Percentiles rank a stretch among this genome's conserved stretches.
Conservation (phyloP, 2,113 vertebrate genomes). For the Odontophorus gujanensis region DNA sequence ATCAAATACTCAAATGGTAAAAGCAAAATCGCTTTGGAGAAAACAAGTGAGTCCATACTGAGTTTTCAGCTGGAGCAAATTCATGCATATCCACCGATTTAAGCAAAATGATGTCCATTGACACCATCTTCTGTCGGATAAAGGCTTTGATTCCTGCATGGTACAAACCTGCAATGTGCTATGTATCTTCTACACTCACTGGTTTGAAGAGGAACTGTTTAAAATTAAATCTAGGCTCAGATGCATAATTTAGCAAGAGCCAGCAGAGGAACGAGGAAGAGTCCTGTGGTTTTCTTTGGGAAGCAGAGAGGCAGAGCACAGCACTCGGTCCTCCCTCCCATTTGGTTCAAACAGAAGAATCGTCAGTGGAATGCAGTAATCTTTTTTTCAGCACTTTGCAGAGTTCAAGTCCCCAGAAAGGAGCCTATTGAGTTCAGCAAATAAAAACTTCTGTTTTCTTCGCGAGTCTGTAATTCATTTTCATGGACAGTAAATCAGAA, state of each 20-base stretch:
- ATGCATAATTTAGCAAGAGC: neutral
- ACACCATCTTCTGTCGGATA: neutral
- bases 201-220: neutral
- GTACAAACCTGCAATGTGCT: neutral
- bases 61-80: constrained; percentile 10
- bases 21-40: constrained; percentile 54
- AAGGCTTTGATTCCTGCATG: neutral
- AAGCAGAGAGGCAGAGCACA: constrained; percentile 28
- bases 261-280: neutral
- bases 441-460: constrained; percentile 67
- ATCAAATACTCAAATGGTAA: constrained; percentile 57
- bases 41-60: constrained; percentile 41
- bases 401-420: constrained; percentile 64
- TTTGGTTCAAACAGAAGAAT: constrained; percentile 56
- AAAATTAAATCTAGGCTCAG: neutral
- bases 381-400: constrained; percentile 73
- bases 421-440: constrained; percentile 65
- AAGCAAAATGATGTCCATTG: neutral
- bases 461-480: constrained; percentile 67
- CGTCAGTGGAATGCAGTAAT: constrained; percentile 50
- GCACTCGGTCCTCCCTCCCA: constrained; percentile 30
- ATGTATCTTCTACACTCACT: neutral
- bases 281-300: neutral
- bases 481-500: constrained; percentile 75
- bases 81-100: neutral